These are phyloP conservation scores for Epizoanthus scotinus DNA, from an alignment of 92 coral and sea anemone genomes.

Conservation along the genomic window DNA sequence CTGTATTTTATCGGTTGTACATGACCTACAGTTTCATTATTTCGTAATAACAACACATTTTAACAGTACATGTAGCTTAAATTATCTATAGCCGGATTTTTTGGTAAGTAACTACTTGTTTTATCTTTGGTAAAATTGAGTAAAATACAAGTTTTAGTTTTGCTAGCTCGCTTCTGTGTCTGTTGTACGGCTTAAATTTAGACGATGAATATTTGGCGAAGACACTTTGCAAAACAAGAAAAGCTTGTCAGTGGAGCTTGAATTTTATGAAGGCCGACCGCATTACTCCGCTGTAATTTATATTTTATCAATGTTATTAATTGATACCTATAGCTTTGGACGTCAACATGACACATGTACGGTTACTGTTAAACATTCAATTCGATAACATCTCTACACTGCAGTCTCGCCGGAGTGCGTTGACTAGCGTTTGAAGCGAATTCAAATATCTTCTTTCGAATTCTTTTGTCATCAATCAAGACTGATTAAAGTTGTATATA, in stretches of 20 bases:
- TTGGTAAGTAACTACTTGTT: background rate
- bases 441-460: background rate
- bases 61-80: too few species aligned
- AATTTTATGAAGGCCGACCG: slow-evolving; percentile 32
- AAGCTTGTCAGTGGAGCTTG: slow-evolving; percentile 15
- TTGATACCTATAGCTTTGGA: background rate
- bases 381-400: background rate
- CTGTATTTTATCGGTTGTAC: too few species aligned
- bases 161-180: too few species aligned
- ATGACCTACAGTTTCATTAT: too few species aligned
- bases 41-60: too few species aligned
- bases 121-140: background rate
- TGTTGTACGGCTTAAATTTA: too few species aligned
- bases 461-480: background rate
- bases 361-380: slow-evolving; percentile 10
- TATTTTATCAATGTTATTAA: slow-evolving; percentile 26
- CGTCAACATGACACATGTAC: background rate
- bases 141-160: too few species aligned
- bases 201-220: background rate
- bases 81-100: too few species aligned
- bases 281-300: slow-evolving; percentile 24
- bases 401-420: background rate
- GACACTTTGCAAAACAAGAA: slow-evolving; percentile 24
- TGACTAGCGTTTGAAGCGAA: background rate
- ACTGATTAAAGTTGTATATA: background rate